Conservation (phyloP, 1,140 invertebrate genomes). For the Brachionus sp. region DNA sequence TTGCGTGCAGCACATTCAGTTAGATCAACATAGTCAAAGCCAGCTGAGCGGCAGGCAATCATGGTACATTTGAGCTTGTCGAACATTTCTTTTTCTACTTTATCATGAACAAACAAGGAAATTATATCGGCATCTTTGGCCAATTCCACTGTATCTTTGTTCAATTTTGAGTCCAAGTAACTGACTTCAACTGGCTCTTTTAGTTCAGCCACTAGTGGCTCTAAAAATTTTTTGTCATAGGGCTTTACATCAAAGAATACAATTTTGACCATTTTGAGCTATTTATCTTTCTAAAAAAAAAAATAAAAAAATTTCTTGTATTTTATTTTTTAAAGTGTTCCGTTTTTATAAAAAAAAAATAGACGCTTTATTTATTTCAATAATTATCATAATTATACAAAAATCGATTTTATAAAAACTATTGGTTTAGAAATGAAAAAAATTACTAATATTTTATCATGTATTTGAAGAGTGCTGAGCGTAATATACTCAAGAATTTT, state of each 20-base stretch:
- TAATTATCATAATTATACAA: neutral
- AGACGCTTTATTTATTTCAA: neutral
- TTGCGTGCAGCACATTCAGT: neutral
- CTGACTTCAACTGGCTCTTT: neutral
- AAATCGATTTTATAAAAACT: neutral
- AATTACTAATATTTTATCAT: neutral
- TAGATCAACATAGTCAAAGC: conserved; percentile 44
- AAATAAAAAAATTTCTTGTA: neutral
- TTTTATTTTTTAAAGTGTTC: neutral
- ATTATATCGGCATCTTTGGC: conserved; percentile 11
- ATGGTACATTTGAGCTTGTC: neutral
- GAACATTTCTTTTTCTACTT: conserved; percentile 25
- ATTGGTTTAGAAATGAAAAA: neutral
- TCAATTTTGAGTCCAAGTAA: neutral
- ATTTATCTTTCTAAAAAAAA: neutral
- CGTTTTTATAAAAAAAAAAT: neutral
- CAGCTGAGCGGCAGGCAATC: conserved; percentile 34
- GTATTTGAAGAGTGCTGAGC: neutral
- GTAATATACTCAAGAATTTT: neutral
- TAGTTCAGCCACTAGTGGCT: neutral
- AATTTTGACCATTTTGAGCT: conserved; percentile 18
- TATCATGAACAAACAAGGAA: conserved; percentile 38
- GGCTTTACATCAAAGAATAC: conserved; percentile 42
- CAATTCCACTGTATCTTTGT: neutral
- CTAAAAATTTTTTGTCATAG: neutral